Conservation (phyloP, 2,113 vertebrate genomes). For the Thamnophis sirtalis region DNA sequence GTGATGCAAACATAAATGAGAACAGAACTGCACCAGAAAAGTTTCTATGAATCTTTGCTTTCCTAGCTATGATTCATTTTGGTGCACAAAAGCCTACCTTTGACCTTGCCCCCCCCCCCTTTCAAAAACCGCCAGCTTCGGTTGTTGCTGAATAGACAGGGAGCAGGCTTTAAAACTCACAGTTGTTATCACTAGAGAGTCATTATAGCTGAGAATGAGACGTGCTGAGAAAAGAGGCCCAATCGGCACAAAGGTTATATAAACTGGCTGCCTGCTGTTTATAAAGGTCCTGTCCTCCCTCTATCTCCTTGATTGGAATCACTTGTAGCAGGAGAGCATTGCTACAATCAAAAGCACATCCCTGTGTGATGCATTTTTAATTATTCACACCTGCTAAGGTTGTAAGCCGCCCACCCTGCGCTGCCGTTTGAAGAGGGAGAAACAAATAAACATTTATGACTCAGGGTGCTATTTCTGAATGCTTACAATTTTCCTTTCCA, state of each 20-base stretch:
- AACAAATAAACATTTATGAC: constrained; percentile 50
- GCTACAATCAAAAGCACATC: constrained; percentile 62
- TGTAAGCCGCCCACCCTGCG: constrained; percentile 46
- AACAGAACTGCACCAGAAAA: background rate
- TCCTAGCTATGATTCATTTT: background rate
- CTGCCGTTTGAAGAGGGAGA: constrained; percentile 43
- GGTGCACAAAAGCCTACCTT: background rate
- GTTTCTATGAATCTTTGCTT: background rate
- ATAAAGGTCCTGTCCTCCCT: constrained; percentile 37
- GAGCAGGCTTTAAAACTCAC: constrained; percentile 2
- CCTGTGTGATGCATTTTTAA: constrained; percentile 57
- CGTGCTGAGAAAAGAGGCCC: constrained; percentile 10
- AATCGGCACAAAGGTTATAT: constrained; percentile 35
- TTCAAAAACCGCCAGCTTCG: background rate
- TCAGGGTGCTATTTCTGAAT: constrained; percentile 55
- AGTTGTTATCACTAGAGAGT: constrained; percentile 19
- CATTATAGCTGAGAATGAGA: constrained; percentile 18
- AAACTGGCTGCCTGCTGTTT: constrained; percentile 52
- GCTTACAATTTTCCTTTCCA: constrained; percentile 37
- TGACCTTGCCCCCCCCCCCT: background rate
- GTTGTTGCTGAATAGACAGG: background rate
- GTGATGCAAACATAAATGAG: background rate
- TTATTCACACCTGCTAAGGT: constrained; percentile 68
- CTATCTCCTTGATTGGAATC: constrained; percentile 60
- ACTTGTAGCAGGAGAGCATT: constrained; percentile 53